Base-by-base conservation (phyloP, 2,888 invertebrate species). In the Slavum lentiscoides region DNA sequence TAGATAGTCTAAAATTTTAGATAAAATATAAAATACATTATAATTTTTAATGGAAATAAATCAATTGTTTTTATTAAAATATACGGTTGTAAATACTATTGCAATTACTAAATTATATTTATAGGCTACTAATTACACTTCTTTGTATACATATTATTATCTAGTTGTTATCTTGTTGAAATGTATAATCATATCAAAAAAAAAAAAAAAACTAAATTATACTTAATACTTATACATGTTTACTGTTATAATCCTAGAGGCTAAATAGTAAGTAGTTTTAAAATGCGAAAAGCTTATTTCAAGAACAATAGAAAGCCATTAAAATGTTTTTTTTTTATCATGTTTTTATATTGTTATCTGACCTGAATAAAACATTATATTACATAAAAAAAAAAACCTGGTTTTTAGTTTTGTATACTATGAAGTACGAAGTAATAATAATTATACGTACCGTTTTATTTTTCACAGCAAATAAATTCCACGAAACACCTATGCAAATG, bases 141-240 rank as follows among this genome's bases (percentile, higher is more conserved):
- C 70, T 72, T 70, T 72, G 70, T 80, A 64, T 66, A 53, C 55
- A 64, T 72, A 64, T 55, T 66, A 80, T 72, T 80, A 80, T 80
- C 62, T 80, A 77, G 77, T 77, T 77, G 77, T 77, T 77, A 70
- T 72, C 80, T 80, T 80, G 80, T 80, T 77, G 55, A 72, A 70
- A 72, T 77, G 70, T 70, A 70, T 77, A 62, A 70, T 53, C 53
- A 19, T 62, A 61, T 72, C 80, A 64, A 66, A 37, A 64, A 59
- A 59, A 61, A 61, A 55, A 55, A 11, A 30, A 30, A 30, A 30
- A 30, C 30, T 30, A 30, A 30, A 30, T 30, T 30, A 30, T 30
- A 30, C 6, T 17, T 55, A 19, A 43, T 67, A 23, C 19, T 58
- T 23, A 58, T 21, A 67, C 66, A 21, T 43, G 55, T 75, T 75